Conservation (phyloP, 2,797 vertebrate species). For the Enoplosus armatus region DNA sequence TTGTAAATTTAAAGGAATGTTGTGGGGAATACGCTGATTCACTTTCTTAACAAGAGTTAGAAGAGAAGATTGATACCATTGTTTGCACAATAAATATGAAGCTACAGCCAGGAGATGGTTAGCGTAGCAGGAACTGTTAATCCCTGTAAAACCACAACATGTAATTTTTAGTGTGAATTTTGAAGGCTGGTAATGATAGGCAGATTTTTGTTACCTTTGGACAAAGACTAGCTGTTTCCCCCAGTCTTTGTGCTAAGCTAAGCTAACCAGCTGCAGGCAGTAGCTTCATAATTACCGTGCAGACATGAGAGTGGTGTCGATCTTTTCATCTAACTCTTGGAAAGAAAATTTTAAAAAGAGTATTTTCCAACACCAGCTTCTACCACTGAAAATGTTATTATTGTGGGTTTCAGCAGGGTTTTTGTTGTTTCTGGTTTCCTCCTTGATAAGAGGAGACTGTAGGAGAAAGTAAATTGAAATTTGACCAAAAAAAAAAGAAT, state of each 20-base stretch:
- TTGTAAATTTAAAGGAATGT: not conserved
- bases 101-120: not conserved
- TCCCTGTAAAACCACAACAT: not conserved
- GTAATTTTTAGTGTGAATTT: not conserved
- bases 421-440: not conserved
- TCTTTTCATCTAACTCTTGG: not conserved
- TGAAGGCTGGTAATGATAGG: not conserved
- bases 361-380: not conserved
- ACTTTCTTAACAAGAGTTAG: not conserved
- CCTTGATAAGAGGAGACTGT: not conserved
- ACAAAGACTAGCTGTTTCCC: not conserved
- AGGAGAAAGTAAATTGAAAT: not conserved
- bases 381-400: not conserved
- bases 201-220: not conserved
- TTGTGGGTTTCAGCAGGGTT: not conserved
- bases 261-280: not conserved
- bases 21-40: not conserved
- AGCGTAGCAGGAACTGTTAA: not conserved
- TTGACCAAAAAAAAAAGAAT: not conserved
- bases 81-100: not conserved
- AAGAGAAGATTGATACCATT: not conserved
- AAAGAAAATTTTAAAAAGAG: not conserved
- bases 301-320: not conserved
- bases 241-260: constrained; percentile 29
- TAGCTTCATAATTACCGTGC: not conserved